These are phyloP conservation scores for Pseudolaguvia tuberculata DNA, from an alignment of 2,113 vertebrate species.

Conservation along the genomic window DNA sequence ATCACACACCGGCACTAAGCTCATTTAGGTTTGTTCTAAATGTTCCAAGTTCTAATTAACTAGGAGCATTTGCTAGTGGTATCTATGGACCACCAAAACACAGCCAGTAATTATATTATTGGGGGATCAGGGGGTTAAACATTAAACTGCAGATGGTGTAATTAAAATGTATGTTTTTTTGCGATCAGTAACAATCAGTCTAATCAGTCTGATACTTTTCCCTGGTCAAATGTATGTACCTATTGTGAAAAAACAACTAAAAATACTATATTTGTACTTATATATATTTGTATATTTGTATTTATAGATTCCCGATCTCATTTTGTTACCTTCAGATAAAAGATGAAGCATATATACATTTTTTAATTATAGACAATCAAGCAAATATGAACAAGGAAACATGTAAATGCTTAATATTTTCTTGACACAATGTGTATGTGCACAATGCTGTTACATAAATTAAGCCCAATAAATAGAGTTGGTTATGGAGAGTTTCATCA, in stretches of 20 bases:
- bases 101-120: conserved; percentile 51
- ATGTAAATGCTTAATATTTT: no score
- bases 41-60: conserved; percentile 62
- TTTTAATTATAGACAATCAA: no score
- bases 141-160: conserved; percentile 1
- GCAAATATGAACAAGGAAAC: no score
- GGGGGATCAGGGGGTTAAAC: conserved; percentile 35
- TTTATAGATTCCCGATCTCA: no score
- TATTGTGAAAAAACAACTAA: not conserved
- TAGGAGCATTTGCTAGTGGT: conserved; percentile 44
- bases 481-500: no score
- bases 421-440: no score
- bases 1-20: conserved; percentile 38
- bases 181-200: not conserved
- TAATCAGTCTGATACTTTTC: not conserved
- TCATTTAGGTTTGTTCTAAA: conserved; percentile 62
- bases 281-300: no score
- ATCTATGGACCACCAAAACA: conserved; percentile 48
- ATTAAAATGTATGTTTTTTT: not conserved
- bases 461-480: not conserved
- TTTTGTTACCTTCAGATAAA: no score
- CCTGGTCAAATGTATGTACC: not conserved
- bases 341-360: no score
- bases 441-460: no score
- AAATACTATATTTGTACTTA: not conserved